Conservation (phyloP, 2,797 vertebrate genomes). For the Enteromius thamalakanensis region DNA sequence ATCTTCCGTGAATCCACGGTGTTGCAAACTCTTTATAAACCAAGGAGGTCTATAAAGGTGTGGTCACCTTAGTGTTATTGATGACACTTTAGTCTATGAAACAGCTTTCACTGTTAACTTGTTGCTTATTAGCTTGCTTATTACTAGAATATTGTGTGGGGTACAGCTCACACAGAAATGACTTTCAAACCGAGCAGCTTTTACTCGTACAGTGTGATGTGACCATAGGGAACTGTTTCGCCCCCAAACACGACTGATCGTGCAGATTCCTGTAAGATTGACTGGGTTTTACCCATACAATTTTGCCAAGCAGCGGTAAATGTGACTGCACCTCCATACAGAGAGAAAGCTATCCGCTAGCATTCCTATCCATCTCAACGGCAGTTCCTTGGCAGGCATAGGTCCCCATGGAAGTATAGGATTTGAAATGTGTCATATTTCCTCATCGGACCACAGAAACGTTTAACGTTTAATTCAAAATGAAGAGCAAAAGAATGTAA, state of each 20-base stretch:
- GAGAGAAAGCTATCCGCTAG: neutral
- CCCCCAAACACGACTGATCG: neutral
- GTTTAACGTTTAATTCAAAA: neutral
- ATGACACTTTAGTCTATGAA: neutral
- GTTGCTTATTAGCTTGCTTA: neutral
- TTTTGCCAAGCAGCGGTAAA: neutral
- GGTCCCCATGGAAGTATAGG: conserved; percentile 8
- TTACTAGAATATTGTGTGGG: too few relatives aligned
- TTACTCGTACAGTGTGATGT: neutral
- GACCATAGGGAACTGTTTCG: neutral
- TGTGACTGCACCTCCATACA: neutral
- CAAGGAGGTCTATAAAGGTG: conserved; percentile 1
- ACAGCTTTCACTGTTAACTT: neutral
- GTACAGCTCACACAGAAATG: neutral
- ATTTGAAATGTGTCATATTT: conserved; percentile 14
- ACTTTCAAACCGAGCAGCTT: neutral
- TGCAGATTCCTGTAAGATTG: neutral
- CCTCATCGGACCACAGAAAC: conserved; percentile 5
- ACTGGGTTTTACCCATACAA: neutral
- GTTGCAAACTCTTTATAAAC: neutral
- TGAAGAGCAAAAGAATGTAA: neutral
- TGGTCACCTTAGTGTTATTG: neutral
- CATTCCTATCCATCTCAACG: conserved; percentile 10
- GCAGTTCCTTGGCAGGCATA: conserved; percentile 8
- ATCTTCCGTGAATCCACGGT: neutral